Base-by-base conservation (phyloP, 2,888 invertebrate genomes). In the Panzeria rudis region DNA sequence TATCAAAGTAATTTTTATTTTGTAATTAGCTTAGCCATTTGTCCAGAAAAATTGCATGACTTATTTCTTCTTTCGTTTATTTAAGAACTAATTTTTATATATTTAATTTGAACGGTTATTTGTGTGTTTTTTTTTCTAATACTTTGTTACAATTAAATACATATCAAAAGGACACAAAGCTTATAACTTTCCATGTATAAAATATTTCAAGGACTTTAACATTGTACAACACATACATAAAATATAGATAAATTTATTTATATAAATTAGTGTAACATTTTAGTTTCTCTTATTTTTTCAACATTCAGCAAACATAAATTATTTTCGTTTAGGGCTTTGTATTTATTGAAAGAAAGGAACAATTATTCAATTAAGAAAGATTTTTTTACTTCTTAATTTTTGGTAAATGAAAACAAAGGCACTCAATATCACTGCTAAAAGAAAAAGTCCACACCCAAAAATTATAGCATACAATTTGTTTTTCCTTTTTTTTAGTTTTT, bases 391-490 rank as follows among this genome's bases (percentile, higher is more conserved):
- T n/a, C n/a, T n/a, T n/a, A 32, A 20, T 38, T 29, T 54, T 44
- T 56, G 20, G 50, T 41, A 29, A 59, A 54, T 56, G 25, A 32
- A 66, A 64, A 64, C 11, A 62, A 72, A 66, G 69, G 17, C 15
- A 44, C 13, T 47, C 15, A 41, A 29, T 75, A 64, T 50, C 71
- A 76, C 56, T 76, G 23, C 61, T 77, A 11, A 66, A 64, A 44
- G 56, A 47, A 72, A 75, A 78, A 75, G 85, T 85, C 85, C 85
- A 85, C 85, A 85, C 85, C 85, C 85, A 85, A 82, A 84, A 81
- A 77, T 81, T 81, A 20, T 38, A 77, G 68, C 68, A 81, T 47
- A 75, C 38, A 75, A 54, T 75, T 71, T 61, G 52, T 66, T 66
- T 44, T 52, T 68, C 23, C 6, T 54, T 29, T 50, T 47, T 66